Evolutionary conservation across 2,888 invertebrate genomes (phyloP), one percentile per base, ranked within the genome.

Genomic region (Digitonthophagus gazella): DNA sequence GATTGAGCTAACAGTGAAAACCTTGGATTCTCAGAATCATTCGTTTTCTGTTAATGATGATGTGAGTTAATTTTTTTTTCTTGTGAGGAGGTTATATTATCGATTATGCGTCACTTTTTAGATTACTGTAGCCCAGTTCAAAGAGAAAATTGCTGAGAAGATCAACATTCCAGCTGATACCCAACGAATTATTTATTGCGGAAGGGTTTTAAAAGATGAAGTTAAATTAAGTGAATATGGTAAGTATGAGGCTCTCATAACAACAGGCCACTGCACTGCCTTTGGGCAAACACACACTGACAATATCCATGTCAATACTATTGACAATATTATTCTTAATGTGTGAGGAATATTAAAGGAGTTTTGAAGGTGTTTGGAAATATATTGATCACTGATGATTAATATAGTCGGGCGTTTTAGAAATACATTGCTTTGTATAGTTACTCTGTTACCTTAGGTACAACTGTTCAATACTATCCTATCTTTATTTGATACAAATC

Each of bases 151-250:
- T 73, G 88, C 90, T 2, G 90, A 90, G 65, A 88, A 90, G 72
- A 92, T 97, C 74, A 89, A 87, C 69, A 92, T 97, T 75, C 87
- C 93, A 18, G 90, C 91, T 4, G 91, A 91, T 71, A 89, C 91
- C 64, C 97, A 97, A 81, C 88, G 97, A 69, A 88, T 98, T 55
- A 98, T 98, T 76, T 97, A 95, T 81, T 95, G 95, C 80, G 98
- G 98, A n/a, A 87, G 95, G 82, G 96, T 97, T 19, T 84, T 98
- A 65, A 92, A 93, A 78, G 95, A 98, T 85, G 94, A 93, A 11
- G 92, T 91, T 75, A 91, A 89, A 78, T 86, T 98, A 19, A 88
- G 89, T 72, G 95, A 96, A 80, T 95, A 93, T 84, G 93, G 95
- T 93, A 85, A 81, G 82, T 79, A 71, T 58, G 20, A 70, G 14